phyloP scores from a whole-genome alignment of 2,888 invertebrate genomes.

The Venusia cambrica region DNA sequence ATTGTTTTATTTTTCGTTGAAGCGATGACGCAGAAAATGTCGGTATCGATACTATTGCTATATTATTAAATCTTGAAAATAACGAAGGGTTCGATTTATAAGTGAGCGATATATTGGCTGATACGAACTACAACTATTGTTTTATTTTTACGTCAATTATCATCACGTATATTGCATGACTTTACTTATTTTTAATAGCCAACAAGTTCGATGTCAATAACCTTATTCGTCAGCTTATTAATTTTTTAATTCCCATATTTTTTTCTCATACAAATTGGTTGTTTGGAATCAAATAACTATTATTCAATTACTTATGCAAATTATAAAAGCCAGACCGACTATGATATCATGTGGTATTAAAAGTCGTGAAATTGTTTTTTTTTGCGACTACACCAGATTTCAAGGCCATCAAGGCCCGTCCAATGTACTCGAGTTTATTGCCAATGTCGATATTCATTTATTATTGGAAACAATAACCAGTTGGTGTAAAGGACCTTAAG shows the following conservation, averaged over 20 bases:
- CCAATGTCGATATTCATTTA: conserved; percentile 38
- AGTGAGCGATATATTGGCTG: too few species aligned
- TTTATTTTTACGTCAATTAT: too few species aligned
- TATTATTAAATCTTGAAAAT: too few species aligned
- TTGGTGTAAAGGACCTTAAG: conserved; percentile 33
- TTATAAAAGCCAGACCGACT: conserved; percentile 23
- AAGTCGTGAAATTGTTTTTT: conserved; percentile 32
- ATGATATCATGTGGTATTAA: conserved; percentile 34
- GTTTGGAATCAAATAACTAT: neutral
- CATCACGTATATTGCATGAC: too few species aligned
- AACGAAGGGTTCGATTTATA: too few species aligned
- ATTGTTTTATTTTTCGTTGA: conserved; percentile 28
- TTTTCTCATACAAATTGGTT: too few species aligned
- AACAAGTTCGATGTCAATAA: too few species aligned
- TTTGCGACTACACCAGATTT: conserved; percentile 48
- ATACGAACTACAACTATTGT: too few species aligned
- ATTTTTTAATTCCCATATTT: too few species aligned
- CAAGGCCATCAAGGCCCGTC: conserved; percentile 70
- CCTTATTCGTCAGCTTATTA: too few species aligned
- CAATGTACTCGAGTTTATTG: conserved; percentile 66
- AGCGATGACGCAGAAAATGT: conserved; percentile 15
- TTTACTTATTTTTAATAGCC: too few species aligned
- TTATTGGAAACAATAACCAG: conserved; percentile 40
- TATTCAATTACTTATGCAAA: conserved; percentile 9
- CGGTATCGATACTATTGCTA: too few species aligned